Conservation (phyloP, 2,113 vertebrate species). For the Chroicocephalus ridibundus region DNA sequence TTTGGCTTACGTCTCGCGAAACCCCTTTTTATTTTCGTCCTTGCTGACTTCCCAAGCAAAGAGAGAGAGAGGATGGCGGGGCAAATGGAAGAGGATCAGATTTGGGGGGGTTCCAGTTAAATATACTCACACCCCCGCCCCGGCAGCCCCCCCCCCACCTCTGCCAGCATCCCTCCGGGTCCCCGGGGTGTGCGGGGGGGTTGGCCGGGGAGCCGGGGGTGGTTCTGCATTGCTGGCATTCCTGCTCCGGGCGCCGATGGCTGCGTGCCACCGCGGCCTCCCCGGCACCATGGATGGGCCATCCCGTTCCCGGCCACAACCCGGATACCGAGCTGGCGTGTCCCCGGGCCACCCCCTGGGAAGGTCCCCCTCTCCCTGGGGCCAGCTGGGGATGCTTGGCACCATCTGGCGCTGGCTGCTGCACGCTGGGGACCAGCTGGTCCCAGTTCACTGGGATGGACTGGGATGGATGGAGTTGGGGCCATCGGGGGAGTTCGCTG, state of each 20-base stretch:
- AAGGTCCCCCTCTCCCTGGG: not conserved
- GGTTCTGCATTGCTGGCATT: not conserved
- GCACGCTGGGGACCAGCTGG: accelerated
- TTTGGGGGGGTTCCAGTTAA: not conserved
- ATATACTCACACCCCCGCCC: accelerated
- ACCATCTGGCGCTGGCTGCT: not conserved
- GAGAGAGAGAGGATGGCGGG: too few species aligned
- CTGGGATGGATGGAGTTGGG: not conserved
- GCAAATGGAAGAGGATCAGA: not conserved
- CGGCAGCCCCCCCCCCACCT: not conserved
- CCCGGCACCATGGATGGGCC: not conserved
- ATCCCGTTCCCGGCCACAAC: accelerated
- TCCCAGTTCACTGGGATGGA: not conserved
- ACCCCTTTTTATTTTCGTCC: not conserved
- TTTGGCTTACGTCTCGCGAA: not conserved
- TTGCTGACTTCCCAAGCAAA: not conserved
- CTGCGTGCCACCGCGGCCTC: not conserved
- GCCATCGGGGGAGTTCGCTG: accelerated
- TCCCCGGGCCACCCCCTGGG: not conserved
- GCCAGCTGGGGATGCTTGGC: not conserved
- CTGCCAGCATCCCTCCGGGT: not conserved
- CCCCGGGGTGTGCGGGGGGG: not conserved
- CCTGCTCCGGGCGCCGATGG: not conserved
- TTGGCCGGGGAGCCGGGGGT: not conserved
- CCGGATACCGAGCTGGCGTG: not conserved